Base-by-base conservation (phyloP, 2,797 vertebrate species). In the Geotrypetes seraphini region DNA sequence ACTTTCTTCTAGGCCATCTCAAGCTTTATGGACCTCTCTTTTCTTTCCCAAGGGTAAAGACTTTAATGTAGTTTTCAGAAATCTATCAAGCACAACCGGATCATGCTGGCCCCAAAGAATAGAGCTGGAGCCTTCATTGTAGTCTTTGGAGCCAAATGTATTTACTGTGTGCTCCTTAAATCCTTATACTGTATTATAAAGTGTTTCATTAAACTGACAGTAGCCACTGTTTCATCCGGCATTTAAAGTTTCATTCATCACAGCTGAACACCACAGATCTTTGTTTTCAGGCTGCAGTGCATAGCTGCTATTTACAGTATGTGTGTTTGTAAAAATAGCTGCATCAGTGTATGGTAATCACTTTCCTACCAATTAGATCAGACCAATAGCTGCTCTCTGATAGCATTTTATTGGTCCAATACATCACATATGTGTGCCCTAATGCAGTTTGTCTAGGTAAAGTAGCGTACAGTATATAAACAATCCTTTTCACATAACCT, bases 131-230 rank as follows among this genome's bases (percentile, higher is more conserved):
- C n/a, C n/a, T n/a, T n/a, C n/a, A n/a, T n/a, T n/a, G n/a, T n/a
- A n/a, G n/a, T n/a, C n/a, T n/a, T n/a, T n/a, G n/a, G n/a, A n/a
- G n/a, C n/a, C n/a, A n/a, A n/a, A 27, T 34, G 31, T 10, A 29
- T 43, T 58, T 39, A 58, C 8, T 29, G 31, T 31, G 39, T 31
- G 26, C 4, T 34, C 53, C 50, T 47, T 33, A 58, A 54, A 55
- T 24, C 36, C 51, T 35, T 16, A 18, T 50, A n/a, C n/a, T n/a
- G n/a, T n/a, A 39, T 39, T 72, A 64, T 52, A 52, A 5, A 43
- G 34, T 17, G 18, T 27, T 48, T 38, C 40, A 46, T 54, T 50
- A 57, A 63, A 58, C 28, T 39, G 16, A 25, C 13, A 43, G 25
- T 33, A n/a, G n/a, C n/a, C n/a, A n/a, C n/a, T n/a, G n/a, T n/a